Base-by-base conservation (phyloP, 1,140 invertebrate genomes). In the Heliconius congener region DNA sequence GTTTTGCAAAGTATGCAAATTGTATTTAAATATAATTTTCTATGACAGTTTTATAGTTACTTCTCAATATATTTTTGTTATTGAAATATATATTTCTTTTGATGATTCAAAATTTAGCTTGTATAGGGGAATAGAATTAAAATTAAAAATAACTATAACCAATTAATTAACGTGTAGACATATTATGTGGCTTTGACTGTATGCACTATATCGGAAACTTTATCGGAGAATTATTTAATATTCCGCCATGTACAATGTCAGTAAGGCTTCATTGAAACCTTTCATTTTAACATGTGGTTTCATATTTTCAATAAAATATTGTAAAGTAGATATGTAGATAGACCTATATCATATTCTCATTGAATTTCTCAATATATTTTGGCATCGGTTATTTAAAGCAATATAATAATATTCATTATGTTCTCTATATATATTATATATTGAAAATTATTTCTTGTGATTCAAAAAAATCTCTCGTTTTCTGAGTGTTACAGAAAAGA, bases 181-280 rank as follows among this genome's bases (percentile, higher is more conserved):
- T n/a, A 72, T 42, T 72, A 42, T 72, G 39, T 39, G 39, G 34
- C 71, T 72, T 66, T 66, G 57, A 30, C 42, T 46, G 42, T 46
- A 0, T 57, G 55, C 23, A 9, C n/a, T n/a, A 23, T 57, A 57
- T 57, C 8, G 55, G 55, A 57, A 57, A 66, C 9, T 66, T 30
- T 66, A 66, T 66, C 60, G 27, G 60, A 27, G 60, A 79, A 52
- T 75, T 52, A 77, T 72, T 77, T 75, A 79, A 79, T 75, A 79
- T 74, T 71, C 73, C 55, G 18, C 60, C 73, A 11, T 79, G 73
- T 79, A 75, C 34, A 66, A 42, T 50, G 55, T 50, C 27, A n/a
- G 57, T 79, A 75, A 50, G 78, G 78, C 50, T 79, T 79, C 78
- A 42, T 71, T 34, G 78, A 75, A 79, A 55, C 73, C 73, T 37